Evolutionary conservation across 1,140 invertebrate genomes (phyloP), one percentile per base, ranked within the genome.

Genomic region (Coelopa frigida): DNA sequence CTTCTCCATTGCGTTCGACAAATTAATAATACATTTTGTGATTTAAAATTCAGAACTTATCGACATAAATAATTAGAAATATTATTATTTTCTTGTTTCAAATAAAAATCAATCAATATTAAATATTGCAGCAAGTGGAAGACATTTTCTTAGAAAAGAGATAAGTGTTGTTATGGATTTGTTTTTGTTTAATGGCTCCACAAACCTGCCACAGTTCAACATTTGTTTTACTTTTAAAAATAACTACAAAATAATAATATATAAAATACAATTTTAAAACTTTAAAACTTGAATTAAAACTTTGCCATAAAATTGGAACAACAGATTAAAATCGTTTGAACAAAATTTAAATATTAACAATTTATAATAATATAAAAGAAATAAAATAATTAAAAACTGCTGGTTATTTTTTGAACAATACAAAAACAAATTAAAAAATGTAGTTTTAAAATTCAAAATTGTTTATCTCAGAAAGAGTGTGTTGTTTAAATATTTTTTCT

Each of bases 81-180:
- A 36, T 37, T 24, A 26, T 46, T 46, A 37, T 46, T 23, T 20
- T 24, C 12, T 36, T 14, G 15, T 45, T 35, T 45, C 37, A 41
- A 27, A 14, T 15, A 35, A 35, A 35, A 15, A 35, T 7, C n/a
- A 43, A 39, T 43, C 46, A 55, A 56, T 61, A 55, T 53, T 48
- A 55, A 53, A 55, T 60, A 64, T 64, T 64, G 61, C 61, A 64
- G 61, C 61, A 59, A 64, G 56, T 64, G 61, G 61, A 63, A 63
- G 61, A 63, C 61, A 59, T 33, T 1, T 32, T 11, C 4, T 44
- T 31, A 31, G 35, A 44, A 44, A 11, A 33, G 14, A 22, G 21
- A 29, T 44, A 8, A 7, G n/a, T 29, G 27, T 29, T 29, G 7
- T 29, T n/a, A n/a, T n/a, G n/a, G n/a, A n/a, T n/a, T n/a, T n/a